Conservation (phyloP, 2,797 vertebrate species). For the Pangasius djambal region DNA sequence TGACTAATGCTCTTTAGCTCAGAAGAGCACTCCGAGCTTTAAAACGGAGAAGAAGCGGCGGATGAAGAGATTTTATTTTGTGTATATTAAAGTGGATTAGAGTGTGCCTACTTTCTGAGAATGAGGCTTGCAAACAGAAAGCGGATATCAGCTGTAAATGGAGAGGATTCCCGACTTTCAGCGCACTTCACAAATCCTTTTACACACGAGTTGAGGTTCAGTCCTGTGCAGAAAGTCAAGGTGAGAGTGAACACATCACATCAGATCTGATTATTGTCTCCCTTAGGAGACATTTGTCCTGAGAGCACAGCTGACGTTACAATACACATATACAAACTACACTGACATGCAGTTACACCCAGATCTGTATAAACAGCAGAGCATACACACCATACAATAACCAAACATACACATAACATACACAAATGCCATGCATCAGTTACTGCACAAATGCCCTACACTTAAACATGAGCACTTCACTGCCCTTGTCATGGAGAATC, state of each 20-base stretch:
- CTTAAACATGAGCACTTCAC: background rate
- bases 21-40: background rate
- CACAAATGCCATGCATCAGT: too few species aligned
- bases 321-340: too few species aligned
- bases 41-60: background rate
- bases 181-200: background rate
- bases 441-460: too few species aligned
- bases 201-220: background rate
- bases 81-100: background rate
- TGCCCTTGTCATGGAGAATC: background rate
- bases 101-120: background rate
- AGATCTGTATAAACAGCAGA: too few species aligned
- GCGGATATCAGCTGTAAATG: background rate
- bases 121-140: conserved; percentile 1
- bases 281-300: too few species aligned
- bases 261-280: too few species aligned
- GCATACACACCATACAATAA: too few species aligned
- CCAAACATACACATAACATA: too few species aligned
- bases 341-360: too few species aligned
- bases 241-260: background rate
- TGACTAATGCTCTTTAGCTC: background rate
- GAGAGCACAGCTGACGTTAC: too few species aligned
- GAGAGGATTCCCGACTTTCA: background rate
- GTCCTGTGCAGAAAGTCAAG: conserved; percentile 1
- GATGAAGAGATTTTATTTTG: background rate